Base-by-base conservation (phyloP, 2,888 invertebrate genomes). In the Philereme vetulata region DNA sequence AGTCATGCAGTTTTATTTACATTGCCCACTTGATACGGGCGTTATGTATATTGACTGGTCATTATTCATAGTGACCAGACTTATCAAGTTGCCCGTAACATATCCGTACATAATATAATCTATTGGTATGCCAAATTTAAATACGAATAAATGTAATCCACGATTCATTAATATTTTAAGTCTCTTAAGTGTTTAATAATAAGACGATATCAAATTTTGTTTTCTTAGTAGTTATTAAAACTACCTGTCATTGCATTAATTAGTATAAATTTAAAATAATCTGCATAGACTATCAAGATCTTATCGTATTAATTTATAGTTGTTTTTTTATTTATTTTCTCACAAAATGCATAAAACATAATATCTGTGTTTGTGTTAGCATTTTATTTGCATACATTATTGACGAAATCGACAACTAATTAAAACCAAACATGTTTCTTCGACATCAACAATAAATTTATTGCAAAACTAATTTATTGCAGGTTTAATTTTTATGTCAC, bases 401-500 rank as follows among this genome's bases (percentile, higher is more conserved):
- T 63, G 54, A 62, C 46, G 68, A 67, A 70, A 66, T 66, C 59
- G 68, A 66, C 64, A 59, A 56, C 49, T 71, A 70, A 72, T 73
- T 73, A 72, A 72, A 70, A 71, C 65, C 65, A 66, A 68, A 71
- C 71, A 72, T 64, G 68, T 71, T 66, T 65, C 65, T 60, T 76
- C 74, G 78, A 78, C 66, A 69, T 66, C 70, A 66, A 75, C 74
- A 74, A 75, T 79, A 75, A 76, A 79, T 81, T 80, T 82, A 82
- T 78, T 73, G 72, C 75, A 70, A 77, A 76, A 76, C 74, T 77
- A 77, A 82, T 82, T 82, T 82, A 83, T 82, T 9, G 50, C 33
- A 1, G 43, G 38, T 51, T 57, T n/a, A 43, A 54, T 21, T 53
- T 42, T 11, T 44, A 38, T 38, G 51, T 51, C 33, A 21, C 42